Evolutionary conservation across 2,888 invertebrate species (phyloP).

Genomic region (Brassicogethes aeneus): DNA sequence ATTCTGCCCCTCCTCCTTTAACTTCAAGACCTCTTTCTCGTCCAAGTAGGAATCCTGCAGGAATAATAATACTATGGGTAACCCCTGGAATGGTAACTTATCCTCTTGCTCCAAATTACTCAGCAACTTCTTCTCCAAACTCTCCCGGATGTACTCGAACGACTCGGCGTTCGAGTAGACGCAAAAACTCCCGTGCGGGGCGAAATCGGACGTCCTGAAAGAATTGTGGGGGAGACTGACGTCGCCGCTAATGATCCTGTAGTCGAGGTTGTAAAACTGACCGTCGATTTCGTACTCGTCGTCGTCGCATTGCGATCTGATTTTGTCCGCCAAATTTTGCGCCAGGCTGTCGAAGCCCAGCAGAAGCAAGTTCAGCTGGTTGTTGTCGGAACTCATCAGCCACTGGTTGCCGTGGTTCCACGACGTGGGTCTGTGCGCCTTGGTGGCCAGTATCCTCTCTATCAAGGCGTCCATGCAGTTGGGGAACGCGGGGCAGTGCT

Average conservation of each 20-base stretch:
- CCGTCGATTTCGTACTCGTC: constrained; percentile 78
- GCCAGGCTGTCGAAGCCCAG: constrained; percentile 81
- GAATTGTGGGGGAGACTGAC: constrained; percentile 71
- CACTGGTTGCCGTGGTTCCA: constrained; percentile 58
- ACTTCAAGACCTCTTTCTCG: constrained; percentile 74
- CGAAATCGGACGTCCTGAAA: constrained; percentile 75
- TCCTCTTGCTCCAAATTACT: constrained; percentile 88
- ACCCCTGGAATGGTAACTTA: constrained; percentile 71
- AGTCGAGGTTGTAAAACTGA: constrained; percentile 73
- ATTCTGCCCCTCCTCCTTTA: constrained; percentile 84
- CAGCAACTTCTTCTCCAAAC: constrained; percentile 82
- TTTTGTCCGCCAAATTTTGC: constrained; percentile 77
- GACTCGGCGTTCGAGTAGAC: constrained; percentile 87
- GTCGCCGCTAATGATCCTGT: constrained; percentile 80
- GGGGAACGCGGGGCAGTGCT: constrained; percentile 86
- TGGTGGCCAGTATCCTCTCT: constrained; percentile 59
- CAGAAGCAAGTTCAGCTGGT: constrained; percentile 78
- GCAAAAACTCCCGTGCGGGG: constrained; percentile 85
- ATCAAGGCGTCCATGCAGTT: constrained; percentile 74
- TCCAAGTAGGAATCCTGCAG: constrained; percentile 76
- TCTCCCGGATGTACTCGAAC: constrained; percentile 84
- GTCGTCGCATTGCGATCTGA: constrained; percentile 77
- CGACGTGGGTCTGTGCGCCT: constrained; percentile 53
- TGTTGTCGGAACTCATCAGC: constrained; percentile 56
- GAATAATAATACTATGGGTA: constrained; percentile 87